Conservation (phyloP, 2,113 vertebrate genomes). For the Smithornis capensis region DNA sequence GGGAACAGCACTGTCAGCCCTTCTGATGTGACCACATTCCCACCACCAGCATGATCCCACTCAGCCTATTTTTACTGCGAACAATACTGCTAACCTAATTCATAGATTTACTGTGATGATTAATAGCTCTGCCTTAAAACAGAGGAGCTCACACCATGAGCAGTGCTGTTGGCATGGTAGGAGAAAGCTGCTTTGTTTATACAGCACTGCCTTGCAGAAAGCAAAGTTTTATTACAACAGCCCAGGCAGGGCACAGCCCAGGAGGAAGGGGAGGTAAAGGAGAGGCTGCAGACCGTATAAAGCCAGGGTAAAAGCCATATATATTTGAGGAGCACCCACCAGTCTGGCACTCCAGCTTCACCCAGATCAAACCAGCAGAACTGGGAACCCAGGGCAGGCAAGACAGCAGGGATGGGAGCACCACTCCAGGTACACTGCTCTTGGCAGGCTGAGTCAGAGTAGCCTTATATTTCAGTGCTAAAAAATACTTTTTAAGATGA, state of each 20-base stretch:
- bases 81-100: neutral
- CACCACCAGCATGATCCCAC: neutral
- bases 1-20: neutral
- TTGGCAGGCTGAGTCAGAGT: neutral
- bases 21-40: neutral
- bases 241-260: neutral
- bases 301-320: neutral
- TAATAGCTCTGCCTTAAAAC: neutral
- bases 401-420: neutral
- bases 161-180: neutral
- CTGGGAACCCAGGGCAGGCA: neutral
- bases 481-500: neutral
- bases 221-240: neutral
- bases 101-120: neutral
- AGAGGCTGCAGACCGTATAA: neutral
- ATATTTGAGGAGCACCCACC: fast-evolving
- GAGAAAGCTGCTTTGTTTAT: neutral
- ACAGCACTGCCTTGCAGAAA: neutral
- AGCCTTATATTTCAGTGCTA: neutral
- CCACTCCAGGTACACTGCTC: neutral
- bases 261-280: neutral
- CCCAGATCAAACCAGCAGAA: neutral
- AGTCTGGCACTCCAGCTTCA: neutral
- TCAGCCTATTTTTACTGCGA: neutral
- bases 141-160: neutral